phyloP scores from a whole-genome alignment of 1,140 invertebrate genomes.

The Lucilia sericata region DNA sequence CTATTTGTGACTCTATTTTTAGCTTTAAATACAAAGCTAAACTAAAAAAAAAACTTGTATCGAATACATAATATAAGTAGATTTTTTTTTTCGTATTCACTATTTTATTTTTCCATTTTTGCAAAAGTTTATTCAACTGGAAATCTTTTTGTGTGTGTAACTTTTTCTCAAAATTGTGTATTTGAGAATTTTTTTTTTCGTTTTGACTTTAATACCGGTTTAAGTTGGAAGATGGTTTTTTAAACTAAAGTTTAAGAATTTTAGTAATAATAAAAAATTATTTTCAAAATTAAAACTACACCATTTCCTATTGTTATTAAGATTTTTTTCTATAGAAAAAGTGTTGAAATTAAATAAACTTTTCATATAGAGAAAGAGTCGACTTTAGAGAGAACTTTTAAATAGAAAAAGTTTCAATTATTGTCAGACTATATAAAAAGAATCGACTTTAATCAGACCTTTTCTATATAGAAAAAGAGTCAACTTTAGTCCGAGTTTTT shows the following conservation, averaged over 20 bases:
- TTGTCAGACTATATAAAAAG: too few species aligned
- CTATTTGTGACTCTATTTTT: neutral
- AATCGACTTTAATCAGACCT: too few species aligned
- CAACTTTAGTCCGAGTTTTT: too few species aligned
- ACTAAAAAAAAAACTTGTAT: neutral
- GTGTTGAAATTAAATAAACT: too few species aligned
- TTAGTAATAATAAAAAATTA: neutral
- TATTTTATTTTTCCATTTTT: neutral
- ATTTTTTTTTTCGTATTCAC: neutral
- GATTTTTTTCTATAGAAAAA: too few species aligned
- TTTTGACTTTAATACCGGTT: neutral
- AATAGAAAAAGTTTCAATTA: too few species aligned
- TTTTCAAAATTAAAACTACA: neutral
- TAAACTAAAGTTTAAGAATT: neutral
- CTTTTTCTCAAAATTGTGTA: neutral
- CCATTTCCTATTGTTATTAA: too few species aligned
- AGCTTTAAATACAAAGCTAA: neutral
- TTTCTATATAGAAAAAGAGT: too few species aligned
- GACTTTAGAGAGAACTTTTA: too few species aligned
- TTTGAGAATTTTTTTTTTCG: neutral
- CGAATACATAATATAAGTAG: neutral
- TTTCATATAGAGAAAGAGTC: too few species aligned
- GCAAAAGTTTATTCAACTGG: conserved; percentile 6
- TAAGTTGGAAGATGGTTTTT: neutral
- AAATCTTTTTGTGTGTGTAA: neutral